Evolutionary conservation across 1,140 invertebrate genomes (phyloP), one percentile per base, ranked within the genome.

Genomic region (Geopemphigus sp.): DNA sequence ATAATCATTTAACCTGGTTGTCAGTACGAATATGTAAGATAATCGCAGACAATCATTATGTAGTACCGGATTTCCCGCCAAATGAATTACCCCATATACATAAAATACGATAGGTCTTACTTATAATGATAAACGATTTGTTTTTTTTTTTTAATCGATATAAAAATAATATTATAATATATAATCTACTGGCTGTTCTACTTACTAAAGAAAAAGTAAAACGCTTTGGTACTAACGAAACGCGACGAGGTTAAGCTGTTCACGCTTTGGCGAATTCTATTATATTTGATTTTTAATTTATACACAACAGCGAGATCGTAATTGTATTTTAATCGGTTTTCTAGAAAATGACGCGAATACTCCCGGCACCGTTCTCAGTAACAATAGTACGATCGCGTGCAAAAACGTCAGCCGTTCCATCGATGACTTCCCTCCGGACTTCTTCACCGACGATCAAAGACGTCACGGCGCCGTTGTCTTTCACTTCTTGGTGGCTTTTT

Each of bases 401-500:
- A 15, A 78, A 78, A 78, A 78, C 47, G 29, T 17, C 19, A 68
- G 45, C 12, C 61, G 53, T 68, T 81, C 80, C 5, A 74, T 74
- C 32, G 81, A 82, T 3, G 89, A 91, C 45, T 91, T 91, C 82
- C 88, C 89, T 0, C 24, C 82, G 0, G 88, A 89, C 81, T 82
- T 90, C 22, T 90, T 92, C 82, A 88, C 87, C 83, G 87, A 89
- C 53, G 86, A 90, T 1, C 87, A 92, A 83, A 85, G 91, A 24
- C 85, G 86, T 19, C 85, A 89, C 15, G 93, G 95, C 1, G 93
- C 90, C 0, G 88, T 94, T 14, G 66, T 92, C 0, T 80, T 95
- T 1, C 93, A 95, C 83, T 86, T 92, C 8, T 83, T 95, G 12
- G 89, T 93, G 15, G 92, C 91, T 0, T 86, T 94, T 1, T 96